Percentiles rank a stretch among this genome's conserved stretches.
These are phyloP conservation scores for Chloropsis cyanopogon DNA, from an alignment of 2,113 vertebrate genomes.

Conservation along the genomic window DNA sequence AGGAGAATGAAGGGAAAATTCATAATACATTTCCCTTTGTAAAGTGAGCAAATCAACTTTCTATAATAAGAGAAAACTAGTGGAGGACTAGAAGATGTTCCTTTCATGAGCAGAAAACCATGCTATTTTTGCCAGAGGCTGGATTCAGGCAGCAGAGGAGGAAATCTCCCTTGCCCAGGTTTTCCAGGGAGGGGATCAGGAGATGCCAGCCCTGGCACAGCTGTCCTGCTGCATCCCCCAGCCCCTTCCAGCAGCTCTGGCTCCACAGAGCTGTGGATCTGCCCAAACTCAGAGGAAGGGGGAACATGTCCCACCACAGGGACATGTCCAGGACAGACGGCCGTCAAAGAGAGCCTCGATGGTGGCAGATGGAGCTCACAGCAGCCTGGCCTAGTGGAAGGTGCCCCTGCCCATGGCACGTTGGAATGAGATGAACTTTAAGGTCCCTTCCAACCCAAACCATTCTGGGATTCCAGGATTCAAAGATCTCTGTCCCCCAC, in stretches of 20 bases:
- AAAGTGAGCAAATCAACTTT: constrained; percentile 72
- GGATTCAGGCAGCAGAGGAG: neutral
- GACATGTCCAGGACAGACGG: neutral
- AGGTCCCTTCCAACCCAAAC: neutral
- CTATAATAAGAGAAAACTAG: constrained; percentile 19
- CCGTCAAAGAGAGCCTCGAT: neutral
- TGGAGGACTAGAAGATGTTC: neutral
- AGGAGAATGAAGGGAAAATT: constrained; percentile 72
- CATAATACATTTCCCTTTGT: constrained; percentile 73
- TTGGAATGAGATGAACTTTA: too few species aligned
- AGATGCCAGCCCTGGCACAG: neutral
- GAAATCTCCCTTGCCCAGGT: neutral
- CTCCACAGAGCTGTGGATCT: neutral
- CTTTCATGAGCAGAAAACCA: neutral
- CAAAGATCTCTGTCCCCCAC: fast-evolving
- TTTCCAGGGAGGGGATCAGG: neutral
- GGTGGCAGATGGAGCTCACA: neutral
- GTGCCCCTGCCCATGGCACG: neutral
- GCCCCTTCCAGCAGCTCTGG: neutral
- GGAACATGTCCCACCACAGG: fast-evolving
- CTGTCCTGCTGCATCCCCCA: fast-evolving
- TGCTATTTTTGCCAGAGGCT: neutral
- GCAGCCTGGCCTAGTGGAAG: neutral
- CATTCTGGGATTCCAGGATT: neutral
- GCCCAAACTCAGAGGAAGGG: neutral